phyloP scores from a whole-genome alignment of 2,797 vertebrate genomes.

The Cyclura pinguis region DNA sequence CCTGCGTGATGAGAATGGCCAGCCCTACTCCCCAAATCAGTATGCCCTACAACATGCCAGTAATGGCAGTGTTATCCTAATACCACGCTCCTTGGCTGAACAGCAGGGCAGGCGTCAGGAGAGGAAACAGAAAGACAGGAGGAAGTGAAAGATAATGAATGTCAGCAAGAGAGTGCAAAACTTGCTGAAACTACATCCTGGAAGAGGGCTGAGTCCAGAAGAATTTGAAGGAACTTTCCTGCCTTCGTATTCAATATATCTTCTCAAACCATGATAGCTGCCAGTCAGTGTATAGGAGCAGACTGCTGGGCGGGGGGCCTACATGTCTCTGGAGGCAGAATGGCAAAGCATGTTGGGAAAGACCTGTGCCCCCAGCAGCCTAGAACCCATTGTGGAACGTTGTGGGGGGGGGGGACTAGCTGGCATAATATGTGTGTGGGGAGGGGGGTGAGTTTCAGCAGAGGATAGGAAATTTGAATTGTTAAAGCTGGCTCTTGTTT shows the following conservation, averaged over 20 bases:
- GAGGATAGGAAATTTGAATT: conserved; percentile 64
- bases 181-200: conserved; percentile 72
- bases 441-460: conserved; percentile 56
- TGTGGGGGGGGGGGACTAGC: conserved; percentile 55
- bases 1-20: conserved; percentile 94
- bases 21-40: conserved; percentile 92
- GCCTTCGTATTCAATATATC: conserved; percentile 82
- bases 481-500: conserved; percentile 69
- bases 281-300: conserved; percentile 74
- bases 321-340: conserved; percentile 52
- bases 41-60: conserved; percentile 94
- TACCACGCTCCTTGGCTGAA: conserved; percentile 85
- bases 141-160: conserved; percentile 87
- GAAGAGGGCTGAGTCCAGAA: conserved; percentile 80
- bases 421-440: conserved; percentile 47
- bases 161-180: conserved; percentile 60
- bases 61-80: conserved; percentile 91
- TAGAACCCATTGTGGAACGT: conserved; percentile 46
- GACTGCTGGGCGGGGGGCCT: conserved; percentile 57
- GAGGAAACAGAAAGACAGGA: conserved; percentile 95
- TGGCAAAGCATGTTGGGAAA: conserved; percentile 41
- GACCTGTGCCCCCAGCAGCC: conserved; percentile 54
- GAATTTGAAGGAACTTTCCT: conserved; percentile 78
- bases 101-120: conserved; percentile 91
- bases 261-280: conserved; percentile 78